phyloP scores from a whole-genome alignment of 2,113 vertebrate genomes.

The Anhinga rufa region DNA sequence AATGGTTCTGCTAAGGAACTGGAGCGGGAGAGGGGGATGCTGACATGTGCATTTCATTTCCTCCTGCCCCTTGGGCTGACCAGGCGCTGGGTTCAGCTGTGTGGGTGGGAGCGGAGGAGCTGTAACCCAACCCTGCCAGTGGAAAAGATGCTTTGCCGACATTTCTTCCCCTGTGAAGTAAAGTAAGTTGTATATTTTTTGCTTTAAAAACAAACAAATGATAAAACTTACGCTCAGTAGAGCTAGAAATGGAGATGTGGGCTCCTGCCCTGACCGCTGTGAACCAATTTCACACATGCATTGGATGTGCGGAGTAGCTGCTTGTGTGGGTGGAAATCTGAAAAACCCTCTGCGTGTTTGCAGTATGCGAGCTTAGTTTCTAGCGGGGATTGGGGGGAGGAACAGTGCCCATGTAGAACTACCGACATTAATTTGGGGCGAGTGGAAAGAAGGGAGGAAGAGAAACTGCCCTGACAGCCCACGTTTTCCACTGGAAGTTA shows the following conservation, averaged over 20 bases:
- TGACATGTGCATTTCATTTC: constrained; percentile 13
- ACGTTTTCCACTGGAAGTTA: not conserved
- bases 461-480: not conserved
- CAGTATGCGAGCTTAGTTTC: not conserved
- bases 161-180: not conserved
- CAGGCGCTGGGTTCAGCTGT: not conserved
- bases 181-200: not conserved
- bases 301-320: not conserved
- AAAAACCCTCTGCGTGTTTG: not conserved
- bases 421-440: not conserved
- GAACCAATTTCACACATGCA: not conserved
- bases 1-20: not conserved
- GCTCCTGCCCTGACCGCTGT: not conserved
- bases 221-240: not conserved
- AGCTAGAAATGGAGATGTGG: not conserved
- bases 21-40: not conserved
- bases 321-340: not conserved
- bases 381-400: not conserved
- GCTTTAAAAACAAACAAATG: constrained; percentile 7
- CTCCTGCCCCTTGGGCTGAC: not conserved
- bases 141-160: not conserved
- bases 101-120: not conserved
- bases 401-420: not conserved
- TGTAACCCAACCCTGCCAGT: not conserved
- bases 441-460: not conserved